Conservation (phyloP, 2,797 vertebrate genomes). For the Momotus momota region DNA sequence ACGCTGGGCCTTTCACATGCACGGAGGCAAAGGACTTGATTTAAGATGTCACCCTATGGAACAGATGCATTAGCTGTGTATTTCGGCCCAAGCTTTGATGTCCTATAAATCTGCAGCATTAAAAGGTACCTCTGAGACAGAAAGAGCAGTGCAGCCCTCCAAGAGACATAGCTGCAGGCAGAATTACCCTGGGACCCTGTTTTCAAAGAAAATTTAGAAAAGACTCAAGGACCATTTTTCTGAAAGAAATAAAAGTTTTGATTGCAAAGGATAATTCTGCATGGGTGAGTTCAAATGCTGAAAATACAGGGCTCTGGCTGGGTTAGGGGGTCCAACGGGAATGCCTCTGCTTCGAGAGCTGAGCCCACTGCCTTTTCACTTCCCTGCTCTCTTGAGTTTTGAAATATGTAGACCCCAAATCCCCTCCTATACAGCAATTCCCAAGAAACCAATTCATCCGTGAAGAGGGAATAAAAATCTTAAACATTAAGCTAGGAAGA, state of each 20-base stretch:
- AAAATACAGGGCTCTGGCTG: not conserved
- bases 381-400: not conserved
- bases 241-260: not conserved
- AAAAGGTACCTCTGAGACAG: not conserved
- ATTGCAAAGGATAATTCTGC: not conserved
- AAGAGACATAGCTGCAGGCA: not conserved
- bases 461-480: not conserved
- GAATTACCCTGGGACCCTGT: not conserved
- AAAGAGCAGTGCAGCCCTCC: not conserved
- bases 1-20: not conserved
- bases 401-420: slow-evolving; percentile 32
- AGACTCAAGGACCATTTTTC: not conserved
- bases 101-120: not conserved
- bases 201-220: not conserved
- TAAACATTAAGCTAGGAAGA: not conserved
- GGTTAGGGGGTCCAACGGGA: not conserved
- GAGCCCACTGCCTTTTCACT: not conserved
- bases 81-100: not conserved
- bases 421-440: not conserved
- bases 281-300: not conserved
- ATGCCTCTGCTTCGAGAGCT: not conserved
- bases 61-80: not conserved
- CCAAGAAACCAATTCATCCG: slow-evolving; percentile 12
- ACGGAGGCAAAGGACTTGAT: not conserved
- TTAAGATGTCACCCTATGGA: not conserved